Percentiles rank a stretch among this genome's conserved stretches.
phyloP scores from a whole-genome alignment of 2,888 invertebrate genomes.

The Patella depressa region DNA sequence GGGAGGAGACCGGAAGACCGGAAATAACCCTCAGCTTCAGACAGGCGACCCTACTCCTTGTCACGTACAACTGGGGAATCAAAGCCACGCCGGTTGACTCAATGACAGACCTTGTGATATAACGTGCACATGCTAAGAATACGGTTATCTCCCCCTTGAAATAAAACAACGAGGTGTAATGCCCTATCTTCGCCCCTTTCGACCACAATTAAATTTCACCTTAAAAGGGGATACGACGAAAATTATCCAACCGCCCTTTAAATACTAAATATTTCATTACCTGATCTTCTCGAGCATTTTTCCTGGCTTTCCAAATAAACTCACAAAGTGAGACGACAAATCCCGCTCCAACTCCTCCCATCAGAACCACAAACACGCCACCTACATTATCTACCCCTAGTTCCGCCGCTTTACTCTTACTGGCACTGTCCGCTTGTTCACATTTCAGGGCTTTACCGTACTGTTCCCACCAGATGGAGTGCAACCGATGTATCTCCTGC shows the following conservation, averaged over 20 bases:
- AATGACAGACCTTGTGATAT: too few species aligned
- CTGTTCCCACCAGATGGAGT: slow-evolving; percentile 92
- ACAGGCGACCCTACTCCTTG: too few species aligned
- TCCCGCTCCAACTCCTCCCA: slow-evolving; percentile 91
- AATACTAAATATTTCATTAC: slow-evolving; percentile 41
- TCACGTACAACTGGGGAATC: too few species aligned
- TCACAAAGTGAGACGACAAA: slow-evolving; percentile 93
- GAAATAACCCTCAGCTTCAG: too few species aligned
- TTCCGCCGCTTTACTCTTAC: slow-evolving; percentile 87
- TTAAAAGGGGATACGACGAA: neutral
- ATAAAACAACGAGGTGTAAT: too few species aligned
- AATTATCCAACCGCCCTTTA: neutral
- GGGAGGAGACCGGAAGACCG: too few species aligned
- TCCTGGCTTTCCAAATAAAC: slow-evolving; percentile 75
- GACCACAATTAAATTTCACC: neutral
- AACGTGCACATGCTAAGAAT: too few species aligned
- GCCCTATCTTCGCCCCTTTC: too few species aligned
- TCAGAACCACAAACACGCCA: slow-evolving; percentile 95
- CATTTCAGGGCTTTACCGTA: slow-evolving; percentile 60
- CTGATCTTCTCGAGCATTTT: slow-evolving; percentile 65
- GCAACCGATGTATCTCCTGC: slow-evolving; percentile 86
- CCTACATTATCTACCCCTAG: slow-evolving; percentile 90
- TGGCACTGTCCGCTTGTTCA: slow-evolving; percentile 76
- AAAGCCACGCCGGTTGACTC: too few species aligned
- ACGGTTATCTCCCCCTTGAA: too few species aligned